Base-by-base conservation (phyloP, 2,888 invertebrate genomes). In the Lissonota sp. region DNA sequence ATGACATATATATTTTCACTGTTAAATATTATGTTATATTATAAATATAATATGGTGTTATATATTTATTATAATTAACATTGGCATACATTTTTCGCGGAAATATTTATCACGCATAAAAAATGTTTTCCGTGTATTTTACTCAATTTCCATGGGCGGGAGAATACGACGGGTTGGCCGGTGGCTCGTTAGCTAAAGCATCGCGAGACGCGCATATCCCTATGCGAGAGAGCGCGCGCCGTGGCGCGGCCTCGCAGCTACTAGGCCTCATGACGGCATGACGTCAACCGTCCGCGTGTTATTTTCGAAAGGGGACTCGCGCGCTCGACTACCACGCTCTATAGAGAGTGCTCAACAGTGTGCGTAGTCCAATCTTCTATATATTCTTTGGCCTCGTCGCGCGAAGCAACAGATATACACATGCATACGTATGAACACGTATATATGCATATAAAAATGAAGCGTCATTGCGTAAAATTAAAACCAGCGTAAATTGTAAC, bases 121-220 rank as follows among this genome's bases (percentile, higher is more conserved):
- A 26, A 26, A 26, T 26, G 26, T 26, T 2, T 26, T 26, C 26
- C 26, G 26, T 26, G 26, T 26, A 26, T 26, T 26, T 26, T 26
- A 26, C 26, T 26, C 1, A 26, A 26, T 26, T 26, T 26, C 26
- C 26, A 26, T 26, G 26, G 26, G 26, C 3, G 44, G 10, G 64
- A 64, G 78, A 78, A 37, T 63, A 95, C 92, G 95, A 95, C 86
- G 95, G 95, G 89, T 95, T 95, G 86, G 95, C 95, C 93, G 95
- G 95, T 93, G 95, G 40, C 62, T 67, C 67, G 81, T 67, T 71
- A 79, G 75, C 51, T 49, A 55, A 53, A 49, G 93, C 92, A 95
- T 94, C 90, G 95, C 94, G 92, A 94, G 94, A 89, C 94, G 94
- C 89, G 94, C 94, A 69, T 84, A 62, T 57, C 46, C 66, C 44